Evolutionary conservation across 2,797 vertebrate species (phyloP), one percentile per base, ranked within the genome.

Genomic region (Poecile montanus): DNA sequence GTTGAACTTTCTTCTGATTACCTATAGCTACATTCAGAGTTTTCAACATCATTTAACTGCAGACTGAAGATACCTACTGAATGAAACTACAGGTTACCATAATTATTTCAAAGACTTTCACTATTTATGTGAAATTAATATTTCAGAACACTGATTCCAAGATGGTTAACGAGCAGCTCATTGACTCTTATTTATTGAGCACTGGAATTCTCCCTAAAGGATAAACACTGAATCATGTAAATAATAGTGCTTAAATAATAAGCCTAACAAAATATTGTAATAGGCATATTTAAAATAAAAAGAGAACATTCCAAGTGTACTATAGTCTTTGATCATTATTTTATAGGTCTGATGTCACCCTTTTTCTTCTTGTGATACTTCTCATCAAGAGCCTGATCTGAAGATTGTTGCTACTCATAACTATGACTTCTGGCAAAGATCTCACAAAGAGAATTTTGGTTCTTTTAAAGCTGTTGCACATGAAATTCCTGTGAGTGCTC

Each of bases 221-320:
- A 93, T 67, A 97, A 94, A 97, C 91, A 94, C 88, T 97, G 96
- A 90, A 92, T 80, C 95, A 74, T 98, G 96, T 97, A 98, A 97
- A 98, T 98, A 98, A 97, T 88, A 94, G 90, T 97, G 92, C 88
- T 36, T 36, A 36, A 36, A 36, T 36, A 36, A 36, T 92, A 85
- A 94, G 71, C 96, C 94, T 98, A 98, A 97, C 89, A 94, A 97
- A 96, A 96, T 97, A 94, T 88, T 98, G 97, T 98, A 97, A 97
- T 96, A 96, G 91, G 83, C 96, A 97, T 97, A 98, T 97, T 98
- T 98, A 98, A 98, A 98, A 98, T 98, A 98, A 98, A 96, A 98
- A 96, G 67, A 96, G 77, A 96, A 97, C 88, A 94, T 96, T 95
- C 91, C 96, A 96, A 97, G 84, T 84, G 82, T 91, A 84, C 20